Base-by-base conservation (phyloP, 2,888 invertebrate species). In the Pterostichus madidus region DNA sequence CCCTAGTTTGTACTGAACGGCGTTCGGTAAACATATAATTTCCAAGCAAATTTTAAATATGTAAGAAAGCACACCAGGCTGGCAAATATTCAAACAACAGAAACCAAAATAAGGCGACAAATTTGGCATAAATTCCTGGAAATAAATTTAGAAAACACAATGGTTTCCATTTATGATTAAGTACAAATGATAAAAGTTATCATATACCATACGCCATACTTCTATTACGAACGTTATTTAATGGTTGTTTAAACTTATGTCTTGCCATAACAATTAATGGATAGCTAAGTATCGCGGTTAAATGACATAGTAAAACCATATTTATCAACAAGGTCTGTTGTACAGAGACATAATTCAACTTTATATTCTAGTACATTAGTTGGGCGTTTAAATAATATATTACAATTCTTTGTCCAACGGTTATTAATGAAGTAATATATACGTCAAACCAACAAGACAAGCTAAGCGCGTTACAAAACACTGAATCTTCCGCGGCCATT, bases 401-500 rank as follows among this genome's bases (percentile, higher is more conserved):
- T 64, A n/a, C 35, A 35, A 64, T 64, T 64, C 64, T 39, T 64
- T 64, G 64, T 64, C 64, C 64, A 64, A 64, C 64, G 35, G 64
- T 35, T 64, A 64, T 64, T 64, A 64, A 71, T 71, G 39, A 71
- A 71, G 68, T 71, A 44, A 71, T 71, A 71, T 44, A 46, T 71
- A 44, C 68, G 44, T 71, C 68, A 71, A 64, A 71, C 39, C 11
- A 44, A 71, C 68, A 71, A 71, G 68, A 44, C 68, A 71, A 71
- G 44, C 13, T 64, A 31, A 6, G 11, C 59, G 59, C 59, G 11
- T 31, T 32, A 32, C 64, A 46, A 44, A 46, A 32, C 75, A 52
- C n/a, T 75, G 75, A 56, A 81, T 59, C 61, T 56, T 75, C 75
- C 35, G 15, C 44, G 49, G 61, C 46, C 56, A 75, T 80, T 80